A percentile compares a stretch with the other conserved stretches of the same genome.
These are phyloP conservation scores for Cydia amplana DNA, from an alignment of 1,140 invertebrate genomes.

Conservation along the genomic window DNA sequence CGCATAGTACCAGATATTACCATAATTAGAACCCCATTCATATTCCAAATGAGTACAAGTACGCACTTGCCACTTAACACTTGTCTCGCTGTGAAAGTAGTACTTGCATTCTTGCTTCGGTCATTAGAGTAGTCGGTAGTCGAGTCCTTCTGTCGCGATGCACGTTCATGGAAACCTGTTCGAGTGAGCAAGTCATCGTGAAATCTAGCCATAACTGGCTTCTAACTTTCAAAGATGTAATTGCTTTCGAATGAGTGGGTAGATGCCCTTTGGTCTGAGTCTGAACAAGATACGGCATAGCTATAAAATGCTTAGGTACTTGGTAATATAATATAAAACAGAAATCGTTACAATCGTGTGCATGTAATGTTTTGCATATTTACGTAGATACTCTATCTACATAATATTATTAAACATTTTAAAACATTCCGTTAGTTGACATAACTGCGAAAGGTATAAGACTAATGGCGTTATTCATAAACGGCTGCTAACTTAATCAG, in stretches of 20 bases:
- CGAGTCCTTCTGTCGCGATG: conserved; percentile 42
- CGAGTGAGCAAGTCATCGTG: conserved; percentile 56
- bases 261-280: conserved; percentile 8
- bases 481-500: too few species aligned
- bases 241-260: conserved; percentile 17
- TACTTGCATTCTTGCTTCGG: conserved; percentile 52
- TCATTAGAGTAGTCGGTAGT: conserved; percentile 50
- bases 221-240: conserved; percentile 38
- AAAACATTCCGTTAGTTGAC: too few species aligned
- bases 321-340: background rate
- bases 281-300: background rate
- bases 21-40: conserved; percentile 32
- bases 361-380: too few species aligned
- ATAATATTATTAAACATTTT: too few species aligned
- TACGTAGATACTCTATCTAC: too few species aligned
- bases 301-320: too few species aligned
- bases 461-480: too few species aligned
- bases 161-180: conserved; percentile 65
- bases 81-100: conserved; percentile 52
- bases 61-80: conserved; percentile 34
- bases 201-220: conserved; percentile 60
- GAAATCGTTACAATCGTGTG: too few species aligned
- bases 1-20: conserved; percentile 16
- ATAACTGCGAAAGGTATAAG: too few species aligned
- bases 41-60: conserved; percentile 32